Conservation (phyloP, 2,113 vertebrate genomes). For the Forbesichthys papilliferus region DNA sequence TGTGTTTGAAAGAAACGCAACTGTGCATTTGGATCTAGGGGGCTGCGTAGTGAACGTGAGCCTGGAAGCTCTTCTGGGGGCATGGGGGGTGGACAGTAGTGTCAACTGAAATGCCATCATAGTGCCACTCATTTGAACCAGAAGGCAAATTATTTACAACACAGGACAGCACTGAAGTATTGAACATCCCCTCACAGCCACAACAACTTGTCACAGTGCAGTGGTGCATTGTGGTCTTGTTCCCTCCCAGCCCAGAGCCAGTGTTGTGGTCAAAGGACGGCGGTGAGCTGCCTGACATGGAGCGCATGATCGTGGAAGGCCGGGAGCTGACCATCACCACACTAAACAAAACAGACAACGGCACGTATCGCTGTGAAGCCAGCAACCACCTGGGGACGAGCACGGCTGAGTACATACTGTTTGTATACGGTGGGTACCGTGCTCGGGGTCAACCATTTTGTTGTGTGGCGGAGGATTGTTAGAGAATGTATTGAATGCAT, state of each 20-base stretch:
- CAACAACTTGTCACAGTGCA: neutral
- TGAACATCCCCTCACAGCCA: neutral
- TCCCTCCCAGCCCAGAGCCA: constrained; percentile 86
- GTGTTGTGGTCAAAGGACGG: constrained; percentile 97
- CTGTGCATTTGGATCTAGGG: too few species aligned
- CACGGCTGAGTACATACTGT: constrained; percentile 92
- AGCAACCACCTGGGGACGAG: constrained; percentile 93
- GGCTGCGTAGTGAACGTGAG: too few species aligned
- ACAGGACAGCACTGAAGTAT: neutral
- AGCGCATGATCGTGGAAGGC: constrained; percentile 95
- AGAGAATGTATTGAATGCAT: too few species aligned
- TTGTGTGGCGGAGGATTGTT: neutral
- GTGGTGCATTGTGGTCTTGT: neutral
- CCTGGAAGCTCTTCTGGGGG: too few species aligned
- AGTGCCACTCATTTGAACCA: too few species aligned
- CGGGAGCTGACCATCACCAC: constrained; percentile 91
- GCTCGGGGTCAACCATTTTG: neutral
- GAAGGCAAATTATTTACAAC: too few species aligned
- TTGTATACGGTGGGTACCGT: constrained; percentile 90
- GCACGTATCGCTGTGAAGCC: constrained; percentile 97
- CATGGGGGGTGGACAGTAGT: too few species aligned
- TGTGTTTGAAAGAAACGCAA: too few species aligned
- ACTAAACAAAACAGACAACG: constrained; percentile 99
- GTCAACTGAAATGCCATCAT: too few species aligned
- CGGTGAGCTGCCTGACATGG: constrained; percentile 92